A percentile compares a stretch with the other conserved stretches of the same genome.
Evolutionary conservation across 2,797 vertebrate species (phyloP).

Genomic region (Eulemur albifrons): DNA sequence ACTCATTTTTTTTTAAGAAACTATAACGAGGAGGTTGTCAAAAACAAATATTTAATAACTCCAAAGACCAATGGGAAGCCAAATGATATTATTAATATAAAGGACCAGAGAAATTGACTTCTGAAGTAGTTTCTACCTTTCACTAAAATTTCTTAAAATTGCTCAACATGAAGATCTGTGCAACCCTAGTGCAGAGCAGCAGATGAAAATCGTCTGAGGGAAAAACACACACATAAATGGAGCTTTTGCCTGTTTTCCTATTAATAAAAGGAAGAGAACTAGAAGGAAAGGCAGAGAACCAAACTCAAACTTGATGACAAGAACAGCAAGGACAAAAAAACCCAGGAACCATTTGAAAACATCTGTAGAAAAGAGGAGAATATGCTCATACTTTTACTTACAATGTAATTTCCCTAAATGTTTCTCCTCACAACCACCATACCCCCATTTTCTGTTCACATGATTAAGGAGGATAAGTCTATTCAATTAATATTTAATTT

Average conservation of each 20-base stretch:
- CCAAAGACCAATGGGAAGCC: conserved; percentile 82
- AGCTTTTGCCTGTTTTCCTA: conserved; percentile 67
- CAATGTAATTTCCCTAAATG: conserved; percentile 80
- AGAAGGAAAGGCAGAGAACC: conserved; percentile 62
- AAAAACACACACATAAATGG: conserved; percentile 72
- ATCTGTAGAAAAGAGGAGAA: conserved; percentile 88
- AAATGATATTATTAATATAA: conserved; percentile 68
- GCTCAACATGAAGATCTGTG: conserved; percentile 75
- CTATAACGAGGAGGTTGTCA: conserved; percentile 78
- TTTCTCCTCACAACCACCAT: conserved; percentile 78
- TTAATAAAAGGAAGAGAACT: conserved; percentile 84
- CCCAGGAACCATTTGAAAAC: conserved; percentile 65
- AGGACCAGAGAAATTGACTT: conserved; percentile 73
- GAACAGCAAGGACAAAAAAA: conserved; percentile 5
- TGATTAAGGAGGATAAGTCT: conserved; percentile 83
- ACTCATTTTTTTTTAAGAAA: conserved; percentile 82
- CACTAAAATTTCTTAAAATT: conserved; percentile 66
- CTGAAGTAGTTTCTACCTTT: conserved; percentile 68
- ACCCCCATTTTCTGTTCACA: conserved; percentile 74
- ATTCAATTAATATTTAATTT: conserved; percentile 89
- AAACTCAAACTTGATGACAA: conserved; percentile 62
- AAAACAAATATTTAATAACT: conserved; percentile 82
- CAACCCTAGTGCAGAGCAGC: conserved; percentile 70
- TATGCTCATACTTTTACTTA: conserved; percentile 77
- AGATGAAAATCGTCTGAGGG: conserved; percentile 72